phyloP scores from a whole-genome alignment of 2,113 vertebrate species.

The Vidua macroura region DNA sequence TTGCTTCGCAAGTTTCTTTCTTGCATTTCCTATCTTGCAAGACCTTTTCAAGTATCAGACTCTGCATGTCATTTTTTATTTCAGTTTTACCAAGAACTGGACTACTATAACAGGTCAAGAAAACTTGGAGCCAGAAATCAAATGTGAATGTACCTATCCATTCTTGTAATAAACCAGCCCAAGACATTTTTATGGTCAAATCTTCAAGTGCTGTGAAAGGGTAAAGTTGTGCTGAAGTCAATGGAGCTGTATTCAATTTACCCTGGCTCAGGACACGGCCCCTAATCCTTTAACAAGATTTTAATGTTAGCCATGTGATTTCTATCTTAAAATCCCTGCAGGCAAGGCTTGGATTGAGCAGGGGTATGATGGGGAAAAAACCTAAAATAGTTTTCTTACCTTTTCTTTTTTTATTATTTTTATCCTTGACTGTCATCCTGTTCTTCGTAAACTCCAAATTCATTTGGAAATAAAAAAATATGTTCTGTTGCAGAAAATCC shows the following conservation, averaged over 20 bases:
- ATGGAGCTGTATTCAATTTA: slow-evolving; percentile 49
- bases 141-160: not conserved
- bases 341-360: not conserved
- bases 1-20: not conserved
- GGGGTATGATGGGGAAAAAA: not conserved
- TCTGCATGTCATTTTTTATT: not conserved
- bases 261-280: not conserved
- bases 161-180: slow-evolving; percentile 16
- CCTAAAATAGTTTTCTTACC: not conserved
- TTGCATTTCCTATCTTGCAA: not conserved
- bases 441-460: not conserved
- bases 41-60: not conserved
- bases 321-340: slow-evolving; percentile 37
- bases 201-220: not conserved
- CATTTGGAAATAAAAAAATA: not conserved
- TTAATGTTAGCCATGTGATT: slow-evolving; percentile 63
- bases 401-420: not conserved
- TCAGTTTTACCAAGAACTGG: not conserved
- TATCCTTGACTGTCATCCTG: not conserved
- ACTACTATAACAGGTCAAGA: not conserved
- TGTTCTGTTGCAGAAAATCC: not conserved
- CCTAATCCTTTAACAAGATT: slow-evolving; percentile 62
- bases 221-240: slow-evolving; percentile 23
- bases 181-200: slow-evolving; percentile 14
- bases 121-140: slow-evolving; percentile 5